Conservation (phyloP, 2,797 vertebrate genomes). For the Brachyrhaphis roseni region DNA sequence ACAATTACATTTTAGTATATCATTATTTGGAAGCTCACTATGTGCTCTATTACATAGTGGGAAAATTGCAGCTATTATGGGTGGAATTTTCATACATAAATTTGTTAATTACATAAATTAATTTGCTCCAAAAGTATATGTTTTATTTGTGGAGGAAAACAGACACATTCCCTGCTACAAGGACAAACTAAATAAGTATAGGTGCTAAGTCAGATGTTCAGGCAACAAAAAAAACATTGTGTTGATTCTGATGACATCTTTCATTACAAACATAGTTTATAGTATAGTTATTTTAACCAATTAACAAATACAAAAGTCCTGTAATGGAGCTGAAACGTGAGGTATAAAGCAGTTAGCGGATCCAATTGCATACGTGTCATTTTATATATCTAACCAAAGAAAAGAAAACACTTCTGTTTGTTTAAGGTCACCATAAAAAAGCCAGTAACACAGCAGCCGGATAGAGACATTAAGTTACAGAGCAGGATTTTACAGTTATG, state of each 20-base stretch:
- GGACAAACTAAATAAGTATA: not conserved
- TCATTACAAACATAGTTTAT: not conserved
- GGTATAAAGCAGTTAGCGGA: not conserved
- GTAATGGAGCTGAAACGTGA: not conserved
- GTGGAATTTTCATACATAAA: conserved; percentile 23
- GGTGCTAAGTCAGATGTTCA: not conserved
- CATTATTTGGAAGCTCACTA: conserved; percentile 40
- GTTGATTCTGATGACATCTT: not conserved
- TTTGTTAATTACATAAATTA: conserved; percentile 5
- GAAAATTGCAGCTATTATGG: conserved; percentile 19
- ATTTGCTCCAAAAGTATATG: not conserved
- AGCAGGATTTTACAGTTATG: not conserved
- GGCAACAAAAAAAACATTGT: not conserved
- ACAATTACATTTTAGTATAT: conserved; percentile 41
- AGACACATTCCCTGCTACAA: not conserved
- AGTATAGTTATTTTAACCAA: not conserved
- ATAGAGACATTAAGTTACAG: not conserved
- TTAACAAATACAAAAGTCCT: not conserved
- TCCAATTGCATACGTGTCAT: not conserved
- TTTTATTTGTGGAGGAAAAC: conserved; percentile 13
- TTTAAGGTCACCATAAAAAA: conserved; percentile 5
- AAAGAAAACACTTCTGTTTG: not conserved
- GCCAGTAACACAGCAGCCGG: not conserved
- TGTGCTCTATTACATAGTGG: conserved; percentile 13
- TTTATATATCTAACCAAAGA: not conserved